Percentiles rank a stretch among this genome's conserved stretches.
Conservation (phyloP, 2,888 invertebrate genomes). For the Hecatera dysodea region DNA sequence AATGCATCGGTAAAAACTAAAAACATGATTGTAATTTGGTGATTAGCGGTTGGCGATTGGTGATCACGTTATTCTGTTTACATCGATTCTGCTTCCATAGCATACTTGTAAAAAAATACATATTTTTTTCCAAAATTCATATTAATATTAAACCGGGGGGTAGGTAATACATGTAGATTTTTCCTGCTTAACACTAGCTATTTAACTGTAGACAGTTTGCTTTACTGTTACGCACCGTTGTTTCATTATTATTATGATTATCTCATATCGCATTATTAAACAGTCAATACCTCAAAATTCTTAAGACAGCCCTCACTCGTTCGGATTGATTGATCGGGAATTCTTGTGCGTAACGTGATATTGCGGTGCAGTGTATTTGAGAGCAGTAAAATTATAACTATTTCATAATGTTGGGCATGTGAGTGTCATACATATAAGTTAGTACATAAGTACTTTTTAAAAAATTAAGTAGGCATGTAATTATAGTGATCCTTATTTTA, state of each 20-base stretch:
- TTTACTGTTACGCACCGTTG: conserved; percentile 10
- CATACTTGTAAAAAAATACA: not conserved
- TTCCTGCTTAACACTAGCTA: not conserved
- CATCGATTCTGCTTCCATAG: not conserved
- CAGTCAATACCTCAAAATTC: conserved; percentile 5
- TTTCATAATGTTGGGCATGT: conserved; percentile 47
- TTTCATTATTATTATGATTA: conserved; percentile 31
- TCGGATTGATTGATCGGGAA: conserved; percentile 7
- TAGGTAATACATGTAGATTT: conserved; percentile 16
- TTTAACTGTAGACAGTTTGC: conserved; percentile 8
- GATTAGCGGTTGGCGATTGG: not conserved
- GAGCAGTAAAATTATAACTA: conserved; percentile 12
- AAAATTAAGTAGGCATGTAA: not conserved
- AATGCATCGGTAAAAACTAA: not conserved
- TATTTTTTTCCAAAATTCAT: not conserved
- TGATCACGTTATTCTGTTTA: not conserved
- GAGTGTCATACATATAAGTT: conserved; percentile 30
- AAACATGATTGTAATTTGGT: not conserved
- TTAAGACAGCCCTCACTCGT: conserved; percentile 11
- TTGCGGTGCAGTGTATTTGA: not conserved
- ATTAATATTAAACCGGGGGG: not conserved
- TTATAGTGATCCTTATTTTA: no score
- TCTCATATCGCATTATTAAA: conserved; percentile 7
- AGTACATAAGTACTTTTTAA: not conserved
- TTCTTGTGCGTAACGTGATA: conserved; percentile 10